Evolutionary conservation across 2,888 invertebrate genomes (phyloP), one percentile per base, ranked within the genome.

Genomic region (Panzeria rudis): DNA sequence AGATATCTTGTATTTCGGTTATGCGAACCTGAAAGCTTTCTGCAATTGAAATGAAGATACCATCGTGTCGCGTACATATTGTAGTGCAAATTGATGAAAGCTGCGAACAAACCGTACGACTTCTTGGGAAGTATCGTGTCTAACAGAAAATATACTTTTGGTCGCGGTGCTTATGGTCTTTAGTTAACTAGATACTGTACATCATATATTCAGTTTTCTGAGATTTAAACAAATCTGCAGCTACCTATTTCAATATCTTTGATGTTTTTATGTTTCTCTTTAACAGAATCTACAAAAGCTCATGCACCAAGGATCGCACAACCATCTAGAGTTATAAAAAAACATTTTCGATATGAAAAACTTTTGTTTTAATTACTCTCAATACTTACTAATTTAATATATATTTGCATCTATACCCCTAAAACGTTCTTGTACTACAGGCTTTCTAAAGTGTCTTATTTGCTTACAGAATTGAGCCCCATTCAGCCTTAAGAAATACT

Each of bases 221-320:
- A 17, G 92, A 91, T 3, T 90, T 89, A 0, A 95, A 87, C 64
- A 95, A 91, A 6, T 92, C 90, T 5, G 93, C 88, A 2, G 94
- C 90, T 23, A 93, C 89, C 11, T 90, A n/a, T 87, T 76, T 92
- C 89, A 47, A 96, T 94, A 20, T 93, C 92, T 0, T 90, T 87
- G 0, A 89, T 84, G 0, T 90, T 29, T 86, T 88, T 0, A 94
- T 83, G 59, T 94, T 93, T 64, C 94, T 92, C 32, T 93, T 94
- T 0, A 97, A 92, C 9, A 97, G 97, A 89, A 94, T 94, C 93
- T 98, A 97, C 52, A 98, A 94, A 20, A 98, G 90, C 89, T 95
- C 95, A 90, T 99, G 98, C 11, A 98, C 95, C 84, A 99, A 92
- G 32, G 94, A 96, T n/a, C 99, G 99, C 80, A 98, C 94, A 23